These are phyloP conservation scores for Acleris cristana DNA, from an alignment of 2,888 invertebrate genomes.

Conservation along the genomic window DNA sequence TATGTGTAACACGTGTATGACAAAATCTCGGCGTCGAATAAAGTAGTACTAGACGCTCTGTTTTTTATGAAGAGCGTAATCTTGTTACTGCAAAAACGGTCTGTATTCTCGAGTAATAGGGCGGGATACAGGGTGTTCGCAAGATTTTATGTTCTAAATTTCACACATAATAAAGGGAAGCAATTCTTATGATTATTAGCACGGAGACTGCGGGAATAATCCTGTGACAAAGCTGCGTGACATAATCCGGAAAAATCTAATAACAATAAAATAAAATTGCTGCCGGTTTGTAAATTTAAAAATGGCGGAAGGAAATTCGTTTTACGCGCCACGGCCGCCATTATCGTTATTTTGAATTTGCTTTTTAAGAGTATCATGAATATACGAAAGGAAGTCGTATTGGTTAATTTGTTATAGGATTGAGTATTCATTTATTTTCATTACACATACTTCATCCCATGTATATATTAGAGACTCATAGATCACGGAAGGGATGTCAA, in stretches of 20 bases:
- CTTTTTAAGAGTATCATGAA: conserved; percentile 65
- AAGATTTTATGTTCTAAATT: conserved; percentile 77
- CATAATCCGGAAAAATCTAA: conserved; percentile 84
- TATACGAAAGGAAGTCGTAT: conserved; percentile 53
- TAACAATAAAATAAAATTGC: conserved; percentile 84
- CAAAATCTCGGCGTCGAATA: conserved; percentile 67
- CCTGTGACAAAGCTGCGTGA: conserved; percentile 78
- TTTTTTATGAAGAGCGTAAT: conserved; percentile 62
- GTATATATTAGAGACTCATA: too few relatives aligned
- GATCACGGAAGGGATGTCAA: too few relatives aligned
- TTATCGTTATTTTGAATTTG: conserved; percentile 81
- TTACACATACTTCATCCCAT: too few relatives aligned
- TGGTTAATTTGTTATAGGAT: conserved; percentile 40
- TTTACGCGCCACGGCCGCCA: conserved; percentile 76
- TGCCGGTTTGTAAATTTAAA: conserved; percentile 81
- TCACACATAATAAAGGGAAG: conserved; percentile 82
- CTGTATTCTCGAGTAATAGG: conserved; percentile 53
- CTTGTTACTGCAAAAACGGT: conserved; percentile 48
- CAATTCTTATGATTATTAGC: conserved; percentile 84
- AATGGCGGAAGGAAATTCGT: conserved; percentile 78
- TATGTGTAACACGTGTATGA: conserved; percentile 69
- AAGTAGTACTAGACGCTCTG: conserved; percentile 62
- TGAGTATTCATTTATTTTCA: conserved; percentile 1
- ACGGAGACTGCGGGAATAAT: conserved; percentile 80
- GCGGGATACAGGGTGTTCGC: conserved; percentile 46